A percentile compares a stretch with the other conserved stretches of the same genome.
Conservation (phyloP, 2,797 vertebrate genomes). For the Alauda arvensis region DNA sequence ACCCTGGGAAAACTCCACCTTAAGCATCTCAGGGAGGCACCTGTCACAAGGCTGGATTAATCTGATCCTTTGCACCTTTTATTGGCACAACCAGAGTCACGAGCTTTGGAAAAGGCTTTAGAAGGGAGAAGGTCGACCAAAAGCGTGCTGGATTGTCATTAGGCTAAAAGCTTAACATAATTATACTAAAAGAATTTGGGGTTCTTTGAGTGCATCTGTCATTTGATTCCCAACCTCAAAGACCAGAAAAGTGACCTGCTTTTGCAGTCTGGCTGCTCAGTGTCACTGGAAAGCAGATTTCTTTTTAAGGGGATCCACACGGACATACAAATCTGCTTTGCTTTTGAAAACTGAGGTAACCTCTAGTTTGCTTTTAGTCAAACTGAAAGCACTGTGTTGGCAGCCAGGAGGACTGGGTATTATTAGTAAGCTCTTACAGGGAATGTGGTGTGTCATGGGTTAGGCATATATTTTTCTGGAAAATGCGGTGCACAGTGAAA, state of each 20-base stretch:
- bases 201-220: not conserved
- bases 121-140: not conserved
- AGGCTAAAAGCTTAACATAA: not conserved
- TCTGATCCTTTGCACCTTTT: not conserved
- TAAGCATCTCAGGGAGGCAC: not conserved
- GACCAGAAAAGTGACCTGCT: not conserved
- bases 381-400: not conserved
- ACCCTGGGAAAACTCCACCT: not conserved
- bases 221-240: not conserved
- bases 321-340: not conserved
- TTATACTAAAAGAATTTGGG: not conserved
- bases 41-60: not conserved
- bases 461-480: conserved; percentile 26
- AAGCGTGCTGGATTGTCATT: not conserved
- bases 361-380: conserved; percentile 19
- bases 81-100: not conserved
- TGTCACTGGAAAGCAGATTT: not conserved
- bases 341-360: conserved; percentile 7
- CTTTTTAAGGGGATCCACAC: not conserved
- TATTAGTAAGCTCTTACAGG: conserved; percentile 45
- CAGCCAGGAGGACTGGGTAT: conserved; percentile 15
- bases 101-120: not conserved
- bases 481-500: conserved; percentile 4
- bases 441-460: conserved; percentile 10
- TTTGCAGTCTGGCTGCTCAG: not conserved